A percentile compares a stretch with the other conserved stretches of the same genome.
Evolutionary conservation across 2,797 vertebrate species (phyloP).

Genomic region (Simalia tracyae): DNA sequence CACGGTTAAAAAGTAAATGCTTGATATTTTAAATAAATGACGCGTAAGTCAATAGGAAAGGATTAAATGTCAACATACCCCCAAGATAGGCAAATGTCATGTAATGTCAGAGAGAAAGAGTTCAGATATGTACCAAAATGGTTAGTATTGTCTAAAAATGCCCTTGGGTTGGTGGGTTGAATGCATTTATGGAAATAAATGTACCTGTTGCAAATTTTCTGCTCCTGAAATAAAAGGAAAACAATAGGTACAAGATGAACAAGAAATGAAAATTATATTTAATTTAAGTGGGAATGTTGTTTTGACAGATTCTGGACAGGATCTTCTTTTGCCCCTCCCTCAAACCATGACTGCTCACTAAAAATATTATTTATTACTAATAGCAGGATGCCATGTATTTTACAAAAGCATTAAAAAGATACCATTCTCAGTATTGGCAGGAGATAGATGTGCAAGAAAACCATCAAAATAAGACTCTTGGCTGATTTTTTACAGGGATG

Average conservation of each 20-base stretch:
- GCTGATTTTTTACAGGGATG: too few species aligned
- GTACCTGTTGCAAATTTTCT: background rate
- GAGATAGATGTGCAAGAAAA: too few species aligned
- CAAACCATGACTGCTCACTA: background rate
- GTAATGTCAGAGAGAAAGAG: background rate
- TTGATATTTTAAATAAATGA: slow-evolving; percentile 36
- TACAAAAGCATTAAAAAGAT: too few species aligned
- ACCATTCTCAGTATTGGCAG: too few species aligned
- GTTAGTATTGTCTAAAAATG: background rate
- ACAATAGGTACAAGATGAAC: too few species aligned
- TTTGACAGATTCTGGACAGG: background rate
- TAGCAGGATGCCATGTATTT: too few species aligned
- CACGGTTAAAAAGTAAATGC: background rate
- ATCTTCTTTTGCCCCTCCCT: too few species aligned
- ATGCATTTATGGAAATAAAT: background rate
- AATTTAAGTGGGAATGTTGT: background rate
- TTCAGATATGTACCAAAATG: background rate
- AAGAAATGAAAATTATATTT: background rate
- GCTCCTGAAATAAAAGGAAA: background rate
- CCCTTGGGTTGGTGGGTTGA: background rate
- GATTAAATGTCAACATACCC: slow-evolving; percentile 1
- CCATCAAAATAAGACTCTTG: too few species aligned
- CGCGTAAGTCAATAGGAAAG: slow-evolving; percentile 3
- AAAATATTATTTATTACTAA: background rate
- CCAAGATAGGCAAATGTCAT: slow-evolving; percentile 11